Base-by-base conservation (phyloP, 2,113 vertebrate species). In the Oceanites oceanicus region DNA sequence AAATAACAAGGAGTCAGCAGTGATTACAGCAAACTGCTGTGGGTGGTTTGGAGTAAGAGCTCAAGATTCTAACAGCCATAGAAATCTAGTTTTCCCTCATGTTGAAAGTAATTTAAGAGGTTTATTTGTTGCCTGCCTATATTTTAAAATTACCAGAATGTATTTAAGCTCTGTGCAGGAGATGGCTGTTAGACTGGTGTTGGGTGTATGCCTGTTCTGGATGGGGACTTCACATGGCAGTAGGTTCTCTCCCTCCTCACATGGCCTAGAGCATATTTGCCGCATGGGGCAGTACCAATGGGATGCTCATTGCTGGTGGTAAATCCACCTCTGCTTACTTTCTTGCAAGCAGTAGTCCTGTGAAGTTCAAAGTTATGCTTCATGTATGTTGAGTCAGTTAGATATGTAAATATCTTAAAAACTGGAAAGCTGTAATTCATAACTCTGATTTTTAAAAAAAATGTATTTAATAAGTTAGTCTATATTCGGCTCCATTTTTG, bases 201-300 rank as follows among this genome's bases (percentile, higher is more conserved):
- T 79, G n/a, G 38, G 21, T 44, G 7, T 47, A 15, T 40, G 49
- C 13, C 22, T 77, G 10, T 8, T 92, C 65, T 86, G 73, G 16
- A 42, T 58, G 34, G 45, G 30, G 20, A 65, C 25, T 86, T 93
- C 56, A 61, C 0, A 0, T 67, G 42, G 29, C 56, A 71, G 30
- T 34, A 92, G n/a, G 29, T 65, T 49, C 27, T 68, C 15, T 83
- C 27, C 21, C 8, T 72, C 15, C 29, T 55, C 44, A 7, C 10
- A 0, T 11, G 19, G 16, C 29, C 21, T 34, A 6, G 34, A 91
- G 30, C 0, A 0, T n/a, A 10, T 87, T 40, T 53, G 25, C 1
- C 2, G 11, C 23, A 14, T 17, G 8, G 25, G 61, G 9, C 44
- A 34, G 13, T 19, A n/a, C 15, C 67, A 44, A 4, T 3, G 42